Base-by-base conservation (phyloP, 2,888 invertebrate genomes). In the Melanargia galathea region DNA sequence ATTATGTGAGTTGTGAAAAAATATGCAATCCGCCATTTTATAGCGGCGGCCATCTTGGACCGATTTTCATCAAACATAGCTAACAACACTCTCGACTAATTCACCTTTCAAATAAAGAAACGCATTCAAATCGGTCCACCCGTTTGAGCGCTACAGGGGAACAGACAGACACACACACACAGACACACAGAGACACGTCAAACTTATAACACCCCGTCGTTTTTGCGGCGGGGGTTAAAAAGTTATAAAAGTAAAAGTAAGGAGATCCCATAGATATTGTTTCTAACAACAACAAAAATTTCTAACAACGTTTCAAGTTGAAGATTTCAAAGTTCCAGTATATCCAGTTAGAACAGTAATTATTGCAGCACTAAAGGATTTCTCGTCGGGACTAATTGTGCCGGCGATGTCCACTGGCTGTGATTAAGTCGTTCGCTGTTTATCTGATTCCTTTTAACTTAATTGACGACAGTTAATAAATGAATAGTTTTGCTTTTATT, bases 391-490 rank as follows among this genome's bases (percentile, higher is more conserved):
- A 18, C 43, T 43, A 18, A 43, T 43, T 43, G 43, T 16, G 16
- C 8, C 43, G 18, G 8, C 43, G 18, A 18, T 18, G 40, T 18
- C 40, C 16, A 40, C 40, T 16, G 40, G 16, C 40, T 2, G 40
- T 40, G 40, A 40, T 40, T 16, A 40, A 40, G 40, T 40, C n/a
- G n/a, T 40, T 40, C 6, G 38, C 38, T 40, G n/a, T 38, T 16
- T 16, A 40, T 40, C 16, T 40, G 38, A 40, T 6, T 16, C n/a
- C 16, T 40, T 40, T 40, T 40, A 16, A 40, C 6, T 16, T 40
- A 40, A 40, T 40, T 40, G 38, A n/a, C n/a, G n/a, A n/a, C 38
- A 38, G 13, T 38, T 11, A 0, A 35, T 13, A 30, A 8, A 30
- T 30, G 30, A 30, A 3, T 30, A 30, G 30, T 6, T 30, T 30